phyloP scores from a whole-genome alignment of 2,888 invertebrate species.

The Thyatira batis region DNA sequence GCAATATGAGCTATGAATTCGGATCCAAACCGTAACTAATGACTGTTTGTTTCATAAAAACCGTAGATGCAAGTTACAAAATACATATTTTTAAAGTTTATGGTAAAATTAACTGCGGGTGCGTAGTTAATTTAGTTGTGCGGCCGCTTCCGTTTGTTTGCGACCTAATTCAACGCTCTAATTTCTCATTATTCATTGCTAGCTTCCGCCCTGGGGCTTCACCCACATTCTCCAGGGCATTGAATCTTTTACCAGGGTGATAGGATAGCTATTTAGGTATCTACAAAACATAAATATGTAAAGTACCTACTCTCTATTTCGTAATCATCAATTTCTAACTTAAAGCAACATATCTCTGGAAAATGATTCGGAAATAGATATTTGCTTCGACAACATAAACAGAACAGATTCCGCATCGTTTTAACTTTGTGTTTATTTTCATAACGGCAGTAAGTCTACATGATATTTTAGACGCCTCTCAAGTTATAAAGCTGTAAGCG shows the following conservation, averaged over 20 bases:
- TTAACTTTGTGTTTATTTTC: not conserved
- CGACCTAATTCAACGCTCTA: constrained; percentile 33
- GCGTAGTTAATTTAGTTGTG: constrained; percentile 23
- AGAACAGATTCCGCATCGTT: not conserved
- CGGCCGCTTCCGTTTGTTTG: constrained; percentile 23
- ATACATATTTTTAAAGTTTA: constrained; percentile 6
- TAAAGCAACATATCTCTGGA: not conserved
- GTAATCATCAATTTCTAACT: not conserved
- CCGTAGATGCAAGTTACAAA: not conserved
- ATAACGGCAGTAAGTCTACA: not conserved
- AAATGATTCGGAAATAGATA: not conserved
- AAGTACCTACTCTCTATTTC: not conserved
- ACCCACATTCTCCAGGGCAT: not conserved
- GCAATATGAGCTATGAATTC: not conserved
- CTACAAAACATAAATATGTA: too few species aligned
- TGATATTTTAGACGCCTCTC: constrained; percentile 3
- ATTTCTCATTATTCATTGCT: constrained; percentile 38
- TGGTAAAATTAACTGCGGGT: constrained; percentile 20
- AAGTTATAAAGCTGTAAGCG: constrained; percentile 19
- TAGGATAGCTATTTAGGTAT: too few species aligned
- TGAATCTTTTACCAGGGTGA: too few species aligned
- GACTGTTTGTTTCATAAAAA: constrained; percentile 3
- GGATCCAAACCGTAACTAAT: constrained; percentile 5
- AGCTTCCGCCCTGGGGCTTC: too few species aligned
- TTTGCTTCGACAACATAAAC: not conserved